Conservation (phyloP, 92 coral and sea anemone genomes). For the Porites cylindrica region DNA sequence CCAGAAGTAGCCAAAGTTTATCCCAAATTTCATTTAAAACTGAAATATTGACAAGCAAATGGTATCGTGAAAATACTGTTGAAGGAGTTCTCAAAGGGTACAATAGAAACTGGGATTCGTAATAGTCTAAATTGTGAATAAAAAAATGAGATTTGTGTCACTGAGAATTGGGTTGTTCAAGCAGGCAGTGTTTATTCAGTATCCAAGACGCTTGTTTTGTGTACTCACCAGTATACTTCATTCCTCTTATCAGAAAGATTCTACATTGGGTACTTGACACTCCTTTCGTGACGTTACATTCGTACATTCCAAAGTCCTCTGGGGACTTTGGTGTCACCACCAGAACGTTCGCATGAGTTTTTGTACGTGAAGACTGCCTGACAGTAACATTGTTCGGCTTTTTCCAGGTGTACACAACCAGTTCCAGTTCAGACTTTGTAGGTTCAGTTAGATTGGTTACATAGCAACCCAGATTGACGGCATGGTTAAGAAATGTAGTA, state of each 20-base stretch:
- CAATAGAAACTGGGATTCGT: too few species aligned
- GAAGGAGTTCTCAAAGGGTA: too few species aligned
- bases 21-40: too few species aligned
- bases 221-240: constrained; percentile 7
- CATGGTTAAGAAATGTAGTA: constrained; percentile 4
- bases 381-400: constrained; percentile 1
- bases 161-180: too few species aligned
- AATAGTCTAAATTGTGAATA: too few species aligned
- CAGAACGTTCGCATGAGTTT: constrained; percentile 13
- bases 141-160: too few species aligned
- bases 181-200: too few species aligned
- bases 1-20: too few species aligned
- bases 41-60: too few species aligned
- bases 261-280: constrained; percentile 11
- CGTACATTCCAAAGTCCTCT: constrained; percentile 21
- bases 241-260: constrained; percentile 28
- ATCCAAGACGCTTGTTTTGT: too few species aligned
- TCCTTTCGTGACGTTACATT: constrained; percentile 32
- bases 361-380: neutral
- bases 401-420: constrained; percentile 10
- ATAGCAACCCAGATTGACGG: constrained; percentile 45
- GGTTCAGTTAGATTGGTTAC: neutral
- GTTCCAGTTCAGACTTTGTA: neutral
- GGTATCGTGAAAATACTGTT: too few species aligned
- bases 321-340: constrained; percentile 13